Percentiles rank a stretch among this genome's conserved stretches.
These are phyloP conservation scores for Hydra vulgaris DNA, from an alignment of 30 jellyfish, hydroid and myxozoan genomes.

Conservation along the genomic window DNA sequence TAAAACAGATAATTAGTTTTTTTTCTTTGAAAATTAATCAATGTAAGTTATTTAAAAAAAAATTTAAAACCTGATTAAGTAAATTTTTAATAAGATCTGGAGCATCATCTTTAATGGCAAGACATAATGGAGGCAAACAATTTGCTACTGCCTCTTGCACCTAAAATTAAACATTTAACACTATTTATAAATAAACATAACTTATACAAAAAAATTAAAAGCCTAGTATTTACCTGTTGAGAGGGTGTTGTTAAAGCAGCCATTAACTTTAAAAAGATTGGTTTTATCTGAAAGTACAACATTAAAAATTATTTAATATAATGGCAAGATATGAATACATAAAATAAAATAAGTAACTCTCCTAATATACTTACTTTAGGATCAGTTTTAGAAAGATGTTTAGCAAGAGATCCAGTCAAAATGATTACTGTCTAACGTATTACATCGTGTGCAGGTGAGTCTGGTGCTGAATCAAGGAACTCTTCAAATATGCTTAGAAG, in stretches of 20 bases:
- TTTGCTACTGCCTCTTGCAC: conserved; percentile 98
- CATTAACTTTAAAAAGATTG: conserved; percentile 75
- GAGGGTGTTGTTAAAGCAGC: conserved; percentile 92
- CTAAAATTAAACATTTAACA: conserved; percentile 27
- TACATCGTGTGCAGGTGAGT: conserved; percentile 82
- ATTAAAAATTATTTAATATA: not conserved
- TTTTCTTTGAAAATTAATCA: no score
- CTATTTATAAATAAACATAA: no score
- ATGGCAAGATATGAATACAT: no score
- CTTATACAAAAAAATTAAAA: no score
- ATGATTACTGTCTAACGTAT: conserved; percentile 78
- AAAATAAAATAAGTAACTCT: no score
- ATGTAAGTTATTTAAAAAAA: not conserved
- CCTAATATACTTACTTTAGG: conserved; percentile 52
- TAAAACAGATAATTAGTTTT: not conserved
- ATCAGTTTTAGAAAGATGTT: conserved; percentile 81
- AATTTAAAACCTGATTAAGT: conserved; percentile 49
- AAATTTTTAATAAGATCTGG: conserved; percentile 60
- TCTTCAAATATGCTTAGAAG: conserved; percentile 46
- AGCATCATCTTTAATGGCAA: conserved; percentile 86
- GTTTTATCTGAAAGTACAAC: conserved; percentile 52
- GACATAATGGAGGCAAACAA: conserved; percentile 81
- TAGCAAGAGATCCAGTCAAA: conserved; percentile 83
- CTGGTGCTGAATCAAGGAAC: conserved; percentile 65
- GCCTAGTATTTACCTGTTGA: conserved; percentile 69